Base-by-base conservation (phyloP, 2,113 vertebrate genomes). In the Telmatochromis brichardi region DNA sequence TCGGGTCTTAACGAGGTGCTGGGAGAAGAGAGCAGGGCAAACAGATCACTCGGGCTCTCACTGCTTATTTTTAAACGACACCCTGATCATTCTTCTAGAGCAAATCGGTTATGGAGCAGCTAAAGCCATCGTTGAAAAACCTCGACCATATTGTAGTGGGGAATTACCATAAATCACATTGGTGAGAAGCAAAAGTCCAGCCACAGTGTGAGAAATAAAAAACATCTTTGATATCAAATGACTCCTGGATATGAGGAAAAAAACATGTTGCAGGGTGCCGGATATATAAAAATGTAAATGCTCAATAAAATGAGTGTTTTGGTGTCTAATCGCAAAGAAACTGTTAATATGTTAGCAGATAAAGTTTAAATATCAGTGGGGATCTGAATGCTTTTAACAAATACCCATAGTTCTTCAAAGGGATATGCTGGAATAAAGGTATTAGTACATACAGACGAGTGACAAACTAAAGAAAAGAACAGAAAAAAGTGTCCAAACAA, bases 1-100 rank as follows among this genome's bases (percentile, higher is more conserved):
- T 54, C 81, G 58, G 83, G 86, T 93, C 90, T 93, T 93, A 92
- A 94, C 92, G 93, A 94, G 94, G 91, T 94, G 92, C 88, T 93
- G 85, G 73, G 86, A 93, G 89, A 91, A 83, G 81, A 82, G 86
- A 94, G 42, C 17, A 89, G 89, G 81, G 90, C 91, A 94, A 95
- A 94, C 89, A 89, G 54, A 94, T 88, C 89, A 86, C 83, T 90
- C 65, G 55, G 80, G 84, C 1, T 21, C 83, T 79, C 79, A 55
- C 85, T 55, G 68, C 58, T 81, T 87, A 58, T 84, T 88, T 85
- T 89, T 80, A 87, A 90, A 93, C 54, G 51, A 84, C 55, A 88
- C 82, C 81, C 26, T 6, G 21, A 88, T 91, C 13, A n/a, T 76
- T 82, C 33, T 31, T 78, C 26, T 33, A 12, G 17, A 78, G 42